Evolutionary conservation across 2,113 vertebrate genomes (phyloP).

Genomic region (Orycteropus afer): DNA sequence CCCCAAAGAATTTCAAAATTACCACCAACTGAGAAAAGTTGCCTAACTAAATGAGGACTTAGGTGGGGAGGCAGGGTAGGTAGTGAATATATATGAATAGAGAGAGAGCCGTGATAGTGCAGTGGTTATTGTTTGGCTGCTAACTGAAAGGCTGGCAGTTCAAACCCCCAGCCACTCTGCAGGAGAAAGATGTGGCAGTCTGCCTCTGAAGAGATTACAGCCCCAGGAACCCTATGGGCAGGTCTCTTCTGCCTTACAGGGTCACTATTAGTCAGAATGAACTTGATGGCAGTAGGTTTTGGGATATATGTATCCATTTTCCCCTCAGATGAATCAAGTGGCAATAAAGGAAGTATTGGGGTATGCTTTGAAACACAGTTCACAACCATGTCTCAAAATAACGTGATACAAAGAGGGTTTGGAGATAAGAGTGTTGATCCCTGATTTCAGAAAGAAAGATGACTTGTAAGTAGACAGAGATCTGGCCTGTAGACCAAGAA

Average conservation of each 20-base stretch:
- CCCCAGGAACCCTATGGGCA: background rate
- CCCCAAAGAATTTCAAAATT: background rate
- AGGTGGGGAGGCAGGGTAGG: background rate
- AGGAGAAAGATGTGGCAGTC: too few species aligned
- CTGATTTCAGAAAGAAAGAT: background rate
- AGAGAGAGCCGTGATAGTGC: background rate
- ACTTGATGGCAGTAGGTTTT: background rate
- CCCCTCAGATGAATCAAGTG: background rate
- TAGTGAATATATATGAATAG: background rate
- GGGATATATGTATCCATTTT: background rate
- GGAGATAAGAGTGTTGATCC: background rate
- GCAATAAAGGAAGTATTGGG: background rate
- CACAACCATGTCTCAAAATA: background rate
- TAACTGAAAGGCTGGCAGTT: background rate
- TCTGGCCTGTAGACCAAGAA: background rate
- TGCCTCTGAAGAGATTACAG: background rate
- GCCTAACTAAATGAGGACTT: background rate
- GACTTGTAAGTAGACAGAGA: background rate
- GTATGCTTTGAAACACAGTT: background rate
- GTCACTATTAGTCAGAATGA: background rate
- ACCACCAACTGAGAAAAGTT: background rate
- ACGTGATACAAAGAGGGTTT: background rate
- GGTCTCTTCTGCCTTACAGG: background rate
- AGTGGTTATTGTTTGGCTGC: background rate
- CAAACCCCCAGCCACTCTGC: background rate